These are phyloP conservation scores for Eulithis testata DNA, from an alignment of 2,888 invertebrate species.

Conservation along the genomic window DNA sequence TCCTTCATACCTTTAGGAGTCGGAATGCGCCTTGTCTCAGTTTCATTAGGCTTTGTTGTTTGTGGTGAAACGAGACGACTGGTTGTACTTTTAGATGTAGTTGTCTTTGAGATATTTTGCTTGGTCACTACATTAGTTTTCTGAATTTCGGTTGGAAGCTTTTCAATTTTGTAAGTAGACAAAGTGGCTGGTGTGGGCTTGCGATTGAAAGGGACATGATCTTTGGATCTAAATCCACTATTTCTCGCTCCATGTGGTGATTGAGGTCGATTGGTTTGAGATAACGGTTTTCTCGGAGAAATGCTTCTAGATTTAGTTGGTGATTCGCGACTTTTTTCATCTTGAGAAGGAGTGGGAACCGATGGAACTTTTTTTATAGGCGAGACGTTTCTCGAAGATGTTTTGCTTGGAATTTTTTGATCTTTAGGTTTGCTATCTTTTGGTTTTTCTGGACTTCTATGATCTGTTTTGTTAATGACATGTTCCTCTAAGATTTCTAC, in stretches of 20 bases:
- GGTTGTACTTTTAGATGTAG: constrained; percentile 49
- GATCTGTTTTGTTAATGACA: constrained; percentile 39
- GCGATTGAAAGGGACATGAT: constrained; percentile 56
- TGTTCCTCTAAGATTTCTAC: constrained; percentile 44
- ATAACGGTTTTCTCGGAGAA: constrained; percentile 69
- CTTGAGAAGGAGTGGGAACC: constrained; percentile 46
- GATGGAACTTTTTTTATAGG: constrained; percentile 64
- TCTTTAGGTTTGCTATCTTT: constrained; percentile 54
- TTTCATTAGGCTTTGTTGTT: constrained; percentile 51
- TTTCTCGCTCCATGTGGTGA: constrained; percentile 69
- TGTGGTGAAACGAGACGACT: constrained; percentile 52
- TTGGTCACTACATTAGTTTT: constrained; percentile 60
- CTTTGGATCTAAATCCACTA: constrained; percentile 65
- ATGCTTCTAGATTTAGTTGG: constrained; percentile 64
- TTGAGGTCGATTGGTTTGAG: constrained; percentile 62
- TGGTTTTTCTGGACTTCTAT: constrained; percentile 38
- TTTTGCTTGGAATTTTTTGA: constrained; percentile 55
- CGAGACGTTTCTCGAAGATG: constrained; percentile 64
- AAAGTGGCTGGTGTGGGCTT: constrained; percentile 60
- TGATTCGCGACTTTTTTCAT: constrained; percentile 54
- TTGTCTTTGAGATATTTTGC: constrained; percentile 60
- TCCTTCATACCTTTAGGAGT: constrained; percentile 68
- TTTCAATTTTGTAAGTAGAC: constrained; percentile 64
- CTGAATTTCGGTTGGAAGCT: constrained; percentile 58
- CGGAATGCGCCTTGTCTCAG: constrained; percentile 63